Base-by-base conservation (phyloP, 2,888 invertebrate species). In the Eupithecia centaureata region DNA sequence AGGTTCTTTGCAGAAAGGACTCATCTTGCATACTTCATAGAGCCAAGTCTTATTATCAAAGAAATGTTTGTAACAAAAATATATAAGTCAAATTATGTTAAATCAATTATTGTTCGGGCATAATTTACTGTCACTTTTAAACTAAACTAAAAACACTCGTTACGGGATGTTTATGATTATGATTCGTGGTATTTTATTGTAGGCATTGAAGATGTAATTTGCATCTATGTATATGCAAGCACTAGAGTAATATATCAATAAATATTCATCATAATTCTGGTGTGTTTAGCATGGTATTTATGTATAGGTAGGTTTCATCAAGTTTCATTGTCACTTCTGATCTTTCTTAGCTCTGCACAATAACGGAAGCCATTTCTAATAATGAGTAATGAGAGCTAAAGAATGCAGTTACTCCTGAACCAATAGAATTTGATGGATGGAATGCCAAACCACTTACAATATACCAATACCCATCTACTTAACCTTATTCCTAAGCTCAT, bases 311-410 rank as follows among this genome's bases (percentile, higher is more conserved):
- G 0, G n/a, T n/a, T n/a, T 18, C 18, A 10, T 18, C 2, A n/a
- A 42, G 42, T 22, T 47, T 22, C 4, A 10, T 47, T 47, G 47
- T 7, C 47, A 22, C 47, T 47, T 68, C 61, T 66, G 56, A 30
- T 0, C 8, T 2, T 71, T 66, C 30, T 13, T 51, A 62, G 18
- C n/a, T 28, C 59, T 64, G 18, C 13, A 7, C 47, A 61, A 51
- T 86, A 87, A 86, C 91, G 86, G 92, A 89, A 91, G 90, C 89
- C 78, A 81, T 80, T 86, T 88, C 83, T 87, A 91, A 90, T 91
- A 90, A 86, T 91, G 88, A 91, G 83, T 90, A 89, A 91, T 91
- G 89, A 87, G 82, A 73, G 76, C 77, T 77, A 84, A 86, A 85
- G 86, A 87, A 87, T 82, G 84, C 84, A 82, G 65, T 38, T 69